Base-by-base conservation (phyloP, 1,140 invertebrate species). In the Dinoponera quadriceps region DNA sequence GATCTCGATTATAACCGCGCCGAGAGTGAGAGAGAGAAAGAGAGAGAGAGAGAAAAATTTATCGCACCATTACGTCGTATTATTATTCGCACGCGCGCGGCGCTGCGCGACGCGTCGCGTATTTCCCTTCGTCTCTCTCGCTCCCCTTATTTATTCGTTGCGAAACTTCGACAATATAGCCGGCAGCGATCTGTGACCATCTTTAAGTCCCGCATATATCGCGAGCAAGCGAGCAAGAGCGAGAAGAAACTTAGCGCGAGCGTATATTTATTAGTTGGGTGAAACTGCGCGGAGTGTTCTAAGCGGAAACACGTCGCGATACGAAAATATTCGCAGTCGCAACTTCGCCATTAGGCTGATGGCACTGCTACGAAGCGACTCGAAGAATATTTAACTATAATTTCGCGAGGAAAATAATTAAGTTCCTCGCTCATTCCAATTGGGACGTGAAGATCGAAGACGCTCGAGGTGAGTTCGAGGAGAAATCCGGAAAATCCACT, bases 241-340 rank as follows among this genome's bases (percentile, higher is more conserved):
- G 48, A 69, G 75, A 71, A 57, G 65, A 80, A 80, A 80, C 29
- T 80, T 80, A 51, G 65, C 51, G 75, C 75, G 65, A 80, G 75
- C 11, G 38, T 80, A 71, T 80, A 80, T 80, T 80, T 80, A 80
- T 80, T 80, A 80, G 75, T 48, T 22, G 65, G 2, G 75, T 57
- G 33, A 59, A 80, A 80, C 75, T 80, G 51, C 65, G 66, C 22
- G 38, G 75, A 69, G 51, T 29, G 65, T 71, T 71, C 51, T 57
- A 18, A 18, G 63, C 33, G 18, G 25, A 71, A 80, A 49, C 51
- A 48, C 38, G 59, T 63, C 38, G 51, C 57, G 33, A 71, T 80
- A 57, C n/a, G 65, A 44, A 71, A 48, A 80, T 71, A 71, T 80
- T 71, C 65, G 27, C 27, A 51, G 65, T 20, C 2, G 75, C 18